These are phyloP conservation scores for Bombus vancouverensis DNA, from an alignment of 1,140 invertebrate genomes.

Conservation along the genomic window DNA sequence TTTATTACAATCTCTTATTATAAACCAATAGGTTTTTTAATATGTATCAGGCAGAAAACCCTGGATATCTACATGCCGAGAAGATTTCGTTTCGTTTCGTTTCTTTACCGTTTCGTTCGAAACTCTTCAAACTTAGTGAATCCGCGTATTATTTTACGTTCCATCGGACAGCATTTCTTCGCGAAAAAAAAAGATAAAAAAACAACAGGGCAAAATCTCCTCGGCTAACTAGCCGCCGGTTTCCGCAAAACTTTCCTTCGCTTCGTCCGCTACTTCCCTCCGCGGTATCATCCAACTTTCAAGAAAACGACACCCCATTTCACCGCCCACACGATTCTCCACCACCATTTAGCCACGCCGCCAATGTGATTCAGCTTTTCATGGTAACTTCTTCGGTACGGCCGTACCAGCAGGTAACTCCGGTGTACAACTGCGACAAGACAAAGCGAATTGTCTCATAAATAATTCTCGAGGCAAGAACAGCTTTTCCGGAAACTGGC, in stretches of 20 bases:
- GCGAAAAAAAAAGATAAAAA: not conserved
- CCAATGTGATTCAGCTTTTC: not conserved
- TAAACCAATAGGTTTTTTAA: too few relatives aligned
- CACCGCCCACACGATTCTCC: not conserved
- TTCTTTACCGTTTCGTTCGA: not conserved
- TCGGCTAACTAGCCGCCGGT: not conserved
- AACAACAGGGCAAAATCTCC: not conserved
- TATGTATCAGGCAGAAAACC: too few relatives aligned
- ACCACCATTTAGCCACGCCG: not conserved
- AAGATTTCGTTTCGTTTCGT: not conserved
- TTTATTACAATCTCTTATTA: too few relatives aligned
- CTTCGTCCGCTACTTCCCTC: not conserved
- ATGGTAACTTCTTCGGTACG: not conserved
- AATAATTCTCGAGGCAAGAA: not conserved
- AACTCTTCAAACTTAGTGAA: not conserved
- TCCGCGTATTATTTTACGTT: not conserved
- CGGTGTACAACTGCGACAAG: too few relatives aligned
- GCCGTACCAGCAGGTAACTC: not conserved
- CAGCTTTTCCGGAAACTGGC: not conserved
- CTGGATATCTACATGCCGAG: not conserved
- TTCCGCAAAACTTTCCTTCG: not conserved
- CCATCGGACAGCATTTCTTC: not conserved
- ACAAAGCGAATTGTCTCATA: slow-evolving; percentile 1
- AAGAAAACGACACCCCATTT: slow-evolving; percentile 2
- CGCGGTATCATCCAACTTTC: not conserved